A percentile compares a stretch with the other conserved stretches of the same genome.
Evolutionary conservation across 2,113 vertebrate genomes (phyloP).

Genomic region (Athene cunicularia): DNA sequence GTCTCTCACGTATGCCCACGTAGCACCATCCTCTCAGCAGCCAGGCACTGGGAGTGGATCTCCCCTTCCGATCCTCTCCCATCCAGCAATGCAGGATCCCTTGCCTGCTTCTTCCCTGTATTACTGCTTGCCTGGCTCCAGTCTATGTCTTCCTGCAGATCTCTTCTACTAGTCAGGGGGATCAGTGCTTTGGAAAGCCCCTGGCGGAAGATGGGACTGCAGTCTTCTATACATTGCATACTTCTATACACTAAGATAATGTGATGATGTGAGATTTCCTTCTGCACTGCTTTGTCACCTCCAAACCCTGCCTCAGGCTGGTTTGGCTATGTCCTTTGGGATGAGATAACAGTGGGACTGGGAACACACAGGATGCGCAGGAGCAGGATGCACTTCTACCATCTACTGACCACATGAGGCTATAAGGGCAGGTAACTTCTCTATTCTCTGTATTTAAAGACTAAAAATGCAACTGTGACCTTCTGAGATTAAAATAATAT

Average conservation of each 20-base stretch:
- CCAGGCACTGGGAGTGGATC: background rate
- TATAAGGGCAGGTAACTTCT: background rate
- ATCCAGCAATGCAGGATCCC: background rate
- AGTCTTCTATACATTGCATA: background rate
- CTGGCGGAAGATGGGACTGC: background rate
- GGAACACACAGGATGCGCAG: background rate
- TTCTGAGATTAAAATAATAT: background rate
- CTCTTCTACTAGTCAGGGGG: background rate
- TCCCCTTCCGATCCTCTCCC: background rate
- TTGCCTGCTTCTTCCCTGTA: rapidly evolving
- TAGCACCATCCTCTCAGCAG: background rate
- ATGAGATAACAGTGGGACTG: background rate
- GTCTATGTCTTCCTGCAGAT: background rate
- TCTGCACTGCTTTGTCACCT: background rate
- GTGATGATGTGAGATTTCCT: background rate
- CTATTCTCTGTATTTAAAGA: background rate
- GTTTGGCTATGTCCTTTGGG: background rate
- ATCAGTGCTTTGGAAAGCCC: background rate
- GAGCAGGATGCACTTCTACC: background rate
- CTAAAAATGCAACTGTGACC: background rate
- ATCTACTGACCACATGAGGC: background rate
- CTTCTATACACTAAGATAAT: background rate
- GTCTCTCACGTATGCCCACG: background rate
- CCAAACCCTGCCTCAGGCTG: background rate
- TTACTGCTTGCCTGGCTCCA: background rate